These are phyloP conservation scores for Trachurus trachurus DNA, from an alignment of 2,797 vertebrate genomes.

Conservation along the genomic window DNA sequence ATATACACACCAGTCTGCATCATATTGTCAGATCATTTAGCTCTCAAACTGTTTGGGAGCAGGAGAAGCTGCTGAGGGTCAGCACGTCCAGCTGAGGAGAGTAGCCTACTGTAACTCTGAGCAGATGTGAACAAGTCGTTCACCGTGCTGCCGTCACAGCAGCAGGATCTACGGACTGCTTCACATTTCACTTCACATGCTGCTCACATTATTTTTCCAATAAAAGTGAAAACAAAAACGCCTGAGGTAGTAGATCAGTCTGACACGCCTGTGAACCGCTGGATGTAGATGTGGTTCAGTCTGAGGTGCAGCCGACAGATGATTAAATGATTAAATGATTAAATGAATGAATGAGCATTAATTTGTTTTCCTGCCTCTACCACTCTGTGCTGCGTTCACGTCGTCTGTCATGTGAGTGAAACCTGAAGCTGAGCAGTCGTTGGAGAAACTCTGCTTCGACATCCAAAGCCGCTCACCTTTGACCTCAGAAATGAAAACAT, in stretches of 20 bases:
- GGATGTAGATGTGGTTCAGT: conserved; percentile 11
- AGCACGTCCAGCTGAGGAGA: not conserved
- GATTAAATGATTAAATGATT: not conserved
- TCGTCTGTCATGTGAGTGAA: conserved; percentile 32
- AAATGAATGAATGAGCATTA: not conserved
- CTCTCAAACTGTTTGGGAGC: too few relatives aligned
- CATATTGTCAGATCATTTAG: too few relatives aligned
- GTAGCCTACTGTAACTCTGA: conserved; percentile 13
- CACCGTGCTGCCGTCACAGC: not conserved
- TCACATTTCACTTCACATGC: conserved; percentile 3
- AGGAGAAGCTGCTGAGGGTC: not conserved
- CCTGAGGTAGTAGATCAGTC: conserved; percentile 22
- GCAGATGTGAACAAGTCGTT: conserved; percentile 24
- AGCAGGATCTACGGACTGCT: not conserved
- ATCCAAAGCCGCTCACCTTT: conserved; percentile 16
- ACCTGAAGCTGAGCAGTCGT: conserved; percentile 28
- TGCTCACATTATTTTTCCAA: conserved; percentile 8
- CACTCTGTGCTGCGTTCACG: conserved; percentile 32
- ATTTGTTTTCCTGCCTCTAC: conserved; percentile 27
- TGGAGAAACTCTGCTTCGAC: not conserved
- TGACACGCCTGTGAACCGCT: conserved; percentile 19
- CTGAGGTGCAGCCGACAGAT: conserved; percentile 7
- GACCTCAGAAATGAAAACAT: conserved; percentile 27
- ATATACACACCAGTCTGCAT: too few relatives aligned
- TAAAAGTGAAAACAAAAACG: conserved; percentile 4